These are phyloP conservation scores for Antechinus flavipes DNA, from an alignment of 2,113 vertebrate genomes.

Conservation along the genomic window DNA sequence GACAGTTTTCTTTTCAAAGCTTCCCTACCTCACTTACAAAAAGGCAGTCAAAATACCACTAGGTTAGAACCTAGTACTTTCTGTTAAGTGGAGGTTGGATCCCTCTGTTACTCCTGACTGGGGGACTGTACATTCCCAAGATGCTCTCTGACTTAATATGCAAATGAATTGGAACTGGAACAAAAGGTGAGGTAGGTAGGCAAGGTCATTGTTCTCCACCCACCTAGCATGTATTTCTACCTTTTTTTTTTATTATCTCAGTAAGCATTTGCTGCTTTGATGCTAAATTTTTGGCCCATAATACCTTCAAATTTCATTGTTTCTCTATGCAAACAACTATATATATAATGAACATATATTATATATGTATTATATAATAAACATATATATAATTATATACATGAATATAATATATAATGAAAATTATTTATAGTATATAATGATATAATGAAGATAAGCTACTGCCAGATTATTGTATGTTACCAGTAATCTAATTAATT, in stretches of 20 bases:
- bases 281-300: neutral
- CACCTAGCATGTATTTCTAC: neutral
- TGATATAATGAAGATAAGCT: neutral
- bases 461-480: neutral
- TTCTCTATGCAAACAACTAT: neutral
- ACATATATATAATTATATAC: too few relatives aligned
- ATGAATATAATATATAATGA: too few relatives aligned
- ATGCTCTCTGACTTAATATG: neutral
- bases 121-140: neutral
- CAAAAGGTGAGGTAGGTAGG: neutral
- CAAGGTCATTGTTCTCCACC: neutral
- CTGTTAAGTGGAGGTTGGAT: neutral
- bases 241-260: neutral
- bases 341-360: too few relatives aligned
- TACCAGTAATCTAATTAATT: neutral
- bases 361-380: too few relatives aligned
- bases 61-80: neutral
- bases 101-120: neutral
- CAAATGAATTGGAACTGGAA: neutral
- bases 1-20: neutral
- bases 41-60: neutral
- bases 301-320: neutral
- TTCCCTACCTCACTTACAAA: neutral
- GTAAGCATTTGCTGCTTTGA: neutral
- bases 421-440: too few relatives aligned